phyloP scores from a whole-genome alignment of 2,113 vertebrate genomes.

The Neoarius graeffei region DNA sequence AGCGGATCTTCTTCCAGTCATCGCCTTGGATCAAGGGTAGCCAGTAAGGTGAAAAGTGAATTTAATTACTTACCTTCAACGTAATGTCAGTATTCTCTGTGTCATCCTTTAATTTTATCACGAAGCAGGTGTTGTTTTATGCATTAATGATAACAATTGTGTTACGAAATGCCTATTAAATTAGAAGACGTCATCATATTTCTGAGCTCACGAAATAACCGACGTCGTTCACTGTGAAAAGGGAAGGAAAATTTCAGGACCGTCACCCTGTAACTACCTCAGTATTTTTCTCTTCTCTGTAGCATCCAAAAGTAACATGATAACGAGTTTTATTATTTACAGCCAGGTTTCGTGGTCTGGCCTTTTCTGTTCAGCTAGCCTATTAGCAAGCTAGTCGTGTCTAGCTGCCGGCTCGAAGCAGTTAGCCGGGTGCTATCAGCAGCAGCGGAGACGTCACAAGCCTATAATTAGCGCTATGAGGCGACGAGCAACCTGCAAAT shows the following conservation, averaged over 20 bases:
- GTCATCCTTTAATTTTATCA: slow-evolving; percentile 51
- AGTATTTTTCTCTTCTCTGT: no score
- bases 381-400: slow-evolving; percentile 45
- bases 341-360: slow-evolving; percentile 20
- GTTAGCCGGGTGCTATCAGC: slow-evolving; percentile 59
- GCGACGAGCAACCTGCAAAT: neutral
- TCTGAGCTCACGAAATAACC: slow-evolving; percentile 69
- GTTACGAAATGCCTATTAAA: slow-evolving; percentile 25
- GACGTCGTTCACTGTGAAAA: slow-evolving; percentile 59
- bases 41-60: slow-evolving; percentile 69
- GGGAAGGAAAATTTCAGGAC: neutral
- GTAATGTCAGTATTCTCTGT: neutral
- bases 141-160: neutral
- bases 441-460: slow-evolving; percentile 71
- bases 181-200: slow-evolving; percentile 69
- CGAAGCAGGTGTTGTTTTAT: neutral
- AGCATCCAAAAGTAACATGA: neutral
- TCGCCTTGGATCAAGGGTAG: slow-evolving; percentile 70
- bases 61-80: slow-evolving; percentile 47
- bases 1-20: slow-evolving; percentile 64
- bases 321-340: neutral
- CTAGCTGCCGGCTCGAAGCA: slow-evolving; percentile 44
- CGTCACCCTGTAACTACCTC: neutral
- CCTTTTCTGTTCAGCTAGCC: slow-evolving; percentile 46
- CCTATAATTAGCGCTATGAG: slow-evolving; percentile 69